A percentile compares a stretch with the other conserved stretches of the same genome.
These are phyloP conservation scores for Okapia johnstoni DNA, from an alignment of 2,113 vertebrate species.

Conservation along the genomic window DNA sequence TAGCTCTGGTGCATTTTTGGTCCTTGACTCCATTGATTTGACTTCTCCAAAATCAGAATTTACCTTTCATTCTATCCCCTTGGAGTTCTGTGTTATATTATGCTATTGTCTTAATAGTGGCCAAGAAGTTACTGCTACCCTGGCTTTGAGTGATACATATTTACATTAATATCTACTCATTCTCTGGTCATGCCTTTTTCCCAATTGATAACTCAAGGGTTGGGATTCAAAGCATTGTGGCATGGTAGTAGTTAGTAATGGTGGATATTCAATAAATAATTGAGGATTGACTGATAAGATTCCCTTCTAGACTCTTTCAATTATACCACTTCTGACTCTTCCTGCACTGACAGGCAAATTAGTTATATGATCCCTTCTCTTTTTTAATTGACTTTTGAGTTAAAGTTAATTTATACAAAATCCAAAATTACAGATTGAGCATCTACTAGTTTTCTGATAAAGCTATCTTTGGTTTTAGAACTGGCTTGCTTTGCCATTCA, in stretches of 20 bases:
- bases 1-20: background rate
- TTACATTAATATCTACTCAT: background rate
- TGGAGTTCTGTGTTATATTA: background rate
- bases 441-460: background rate
- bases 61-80: background rate
- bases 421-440: background rate
- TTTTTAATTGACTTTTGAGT: background rate
- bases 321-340: background rate
- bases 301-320: background rate
- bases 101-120: background rate
- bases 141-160: background rate
- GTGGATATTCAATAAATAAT: slow-evolving; percentile 2
- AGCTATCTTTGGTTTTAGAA: background rate
- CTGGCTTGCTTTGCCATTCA: slow-evolving; percentile 10
- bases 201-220: background rate
- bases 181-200: background rate
- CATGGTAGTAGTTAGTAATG: background rate
- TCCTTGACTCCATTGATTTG: background rate
- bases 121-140: background rate
- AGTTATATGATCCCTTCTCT: background rate
- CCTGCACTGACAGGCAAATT: background rate
- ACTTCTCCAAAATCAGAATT: background rate
- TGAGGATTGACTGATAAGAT: background rate
- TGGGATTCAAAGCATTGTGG: background rate
- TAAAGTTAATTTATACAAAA: slow-evolving; percentile 33